Evolutionary conservation across 2,113 vertebrate species (phyloP), one percentile per base, ranked within the genome.

Genomic region (Sturnus vulgaris): DNA sequence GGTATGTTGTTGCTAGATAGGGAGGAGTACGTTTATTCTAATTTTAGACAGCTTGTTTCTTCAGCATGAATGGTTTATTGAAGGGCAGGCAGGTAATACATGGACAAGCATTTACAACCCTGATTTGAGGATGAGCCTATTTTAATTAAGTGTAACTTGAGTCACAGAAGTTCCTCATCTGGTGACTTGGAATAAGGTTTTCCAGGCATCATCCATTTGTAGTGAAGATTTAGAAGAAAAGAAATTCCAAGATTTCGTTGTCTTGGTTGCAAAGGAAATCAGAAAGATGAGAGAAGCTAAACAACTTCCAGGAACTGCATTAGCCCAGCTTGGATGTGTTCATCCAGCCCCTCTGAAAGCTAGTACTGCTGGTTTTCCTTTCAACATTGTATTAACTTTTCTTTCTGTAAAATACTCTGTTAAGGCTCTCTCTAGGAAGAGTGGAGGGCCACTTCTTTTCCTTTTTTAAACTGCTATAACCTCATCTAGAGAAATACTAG

Each of bases 61-160:
- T 90, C 16, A 70, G 39, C 30, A 5, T 55, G 63, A 84, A 35
- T 52, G 15, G 33, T n/a, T 81, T 86, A 35, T 86, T 80, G 79
- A 69, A 94, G 16, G 40, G 22, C 37, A 40, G 44, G 19, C 47
- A 82, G 9, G 52, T 66, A 47, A 83, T 53, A 65, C 28, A 35
- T 0, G 1, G 49, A n/a, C 35, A 60, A 42, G 37, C 15, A 12
- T 73, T 88, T 88, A 27, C 63, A 82, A 2, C 0, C 0, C 47
- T 68, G 49, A n/a, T 40, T 93, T 72, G 61, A 69, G 46, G 66
- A 53, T 79, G 17, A 65, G 16, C 42, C 27, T 80, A n/a, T 75
- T 83, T 76, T 61, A 60, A 71, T 79, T 46, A 85, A 52, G 3
- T 49, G 64, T 72, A 83, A 90, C 35, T 57, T 64, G 52, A 77